Base-by-base conservation (phyloP, 1,140 invertebrate species). In the Trachymyrmex cornetzi region DNA sequence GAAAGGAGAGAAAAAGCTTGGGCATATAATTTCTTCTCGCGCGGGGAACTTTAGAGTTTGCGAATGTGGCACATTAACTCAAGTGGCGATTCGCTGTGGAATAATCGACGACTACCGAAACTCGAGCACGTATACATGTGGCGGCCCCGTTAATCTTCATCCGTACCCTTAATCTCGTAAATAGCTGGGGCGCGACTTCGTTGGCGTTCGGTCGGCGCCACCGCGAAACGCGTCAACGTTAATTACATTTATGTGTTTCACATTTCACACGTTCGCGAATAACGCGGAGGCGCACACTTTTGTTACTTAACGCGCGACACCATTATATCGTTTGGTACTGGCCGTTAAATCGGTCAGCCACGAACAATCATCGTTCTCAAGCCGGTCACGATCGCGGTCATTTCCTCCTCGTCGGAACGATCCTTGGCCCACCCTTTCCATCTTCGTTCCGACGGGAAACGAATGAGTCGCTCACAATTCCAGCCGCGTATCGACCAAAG, bases 91-190 rank as follows among this genome's bases (percentile, higher is more conserved):
- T 57, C 14, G 55, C 24, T 38, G 14, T 72, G 27, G 69, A 74
- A 84, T 84, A 75, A 84, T 84, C 69, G 72, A 84, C 67, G 80
- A 63, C 27, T 74, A 22, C 27, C 38, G 22, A 82, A 84, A 81
- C 34, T 71, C 77, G 77, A 66, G 53, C 80, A 84, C 38, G 69
- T 61, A 74, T 7, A 50, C 22, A 38, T 11, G 74, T 9, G 64
- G 67, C 19, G 27, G 55, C 69, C n/a, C 63, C 69, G 80, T 84
- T 84, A 84, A 84, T 84, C 80, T 75, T 84, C 80, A 61, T 84
- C 57, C 69, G 55, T 69, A 53, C n/a, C 55, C 44, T 84, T 75
- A 84, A 84, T 84, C 69, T 84, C 19, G 24, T 61, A 84, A 84
- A 84, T 74, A 84, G 69, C 55, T 44, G 57, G n/a, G 64, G 22